Conservation (phyloP, 2,113 vertebrate genomes). For the Prunella himalayana region DNA sequence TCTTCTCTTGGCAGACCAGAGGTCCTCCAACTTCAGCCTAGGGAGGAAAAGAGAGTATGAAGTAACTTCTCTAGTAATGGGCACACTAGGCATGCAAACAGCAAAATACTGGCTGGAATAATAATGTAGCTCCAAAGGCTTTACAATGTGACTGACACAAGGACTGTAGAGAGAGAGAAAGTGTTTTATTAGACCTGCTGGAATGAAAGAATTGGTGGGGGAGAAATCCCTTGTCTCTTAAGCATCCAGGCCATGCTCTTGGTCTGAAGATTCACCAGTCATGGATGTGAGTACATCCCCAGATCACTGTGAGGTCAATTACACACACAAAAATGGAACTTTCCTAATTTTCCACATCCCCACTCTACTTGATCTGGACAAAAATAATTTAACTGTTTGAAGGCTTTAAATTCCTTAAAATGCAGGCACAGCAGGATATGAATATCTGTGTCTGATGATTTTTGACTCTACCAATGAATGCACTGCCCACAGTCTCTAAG, state of each 20-base stretch:
- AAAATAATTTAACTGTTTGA: neutral
- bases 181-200: neutral
- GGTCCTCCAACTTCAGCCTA: slow-evolving; percentile 89
- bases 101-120: neutral
- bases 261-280: neutral
- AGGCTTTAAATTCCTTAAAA: neutral
- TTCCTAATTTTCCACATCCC: neutral
- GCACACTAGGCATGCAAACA: neutral
- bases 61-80: neutral
- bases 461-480: neutral
- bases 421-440: neutral
- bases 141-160: neutral
- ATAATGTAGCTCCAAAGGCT: neutral
- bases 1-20: slow-evolving; percentile 80
- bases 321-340: neutral
- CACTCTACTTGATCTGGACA: neutral
- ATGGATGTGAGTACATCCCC: neutral
- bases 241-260: neutral
- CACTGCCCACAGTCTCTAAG: neutral
- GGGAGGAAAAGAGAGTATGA: neutral
- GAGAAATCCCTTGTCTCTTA: neutral
- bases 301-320: neutral
- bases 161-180: neutral
- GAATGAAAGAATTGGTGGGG: neutral
- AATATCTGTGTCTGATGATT: neutral